Conservation (phyloP, 2,113 vertebrate species). For the Etia nguti region DNA sequence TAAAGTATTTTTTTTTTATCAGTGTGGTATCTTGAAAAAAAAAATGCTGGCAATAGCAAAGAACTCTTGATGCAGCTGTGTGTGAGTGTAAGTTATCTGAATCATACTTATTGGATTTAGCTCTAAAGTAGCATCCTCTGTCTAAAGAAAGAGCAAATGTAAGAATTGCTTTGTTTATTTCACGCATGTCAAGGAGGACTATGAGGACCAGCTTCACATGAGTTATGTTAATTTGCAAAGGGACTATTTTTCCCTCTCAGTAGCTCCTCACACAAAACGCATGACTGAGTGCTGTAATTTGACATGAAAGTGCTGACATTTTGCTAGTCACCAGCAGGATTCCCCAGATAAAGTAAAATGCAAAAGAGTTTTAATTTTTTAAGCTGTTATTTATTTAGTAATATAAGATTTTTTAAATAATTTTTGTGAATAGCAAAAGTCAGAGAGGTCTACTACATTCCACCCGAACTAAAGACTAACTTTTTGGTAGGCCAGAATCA, state of each 20-base stretch:
- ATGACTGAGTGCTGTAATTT: not conserved
- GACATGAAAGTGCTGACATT: not conserved
- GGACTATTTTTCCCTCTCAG: not conserved
- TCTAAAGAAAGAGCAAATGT: not conserved
- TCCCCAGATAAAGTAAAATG: not conserved
- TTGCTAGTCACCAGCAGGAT: not conserved
- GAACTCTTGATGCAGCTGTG: not conserved
- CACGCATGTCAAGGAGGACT: not conserved
- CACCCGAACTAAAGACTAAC: not conserved
- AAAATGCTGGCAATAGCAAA: not conserved
- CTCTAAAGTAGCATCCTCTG: not conserved
- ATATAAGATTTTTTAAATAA: not conserved
- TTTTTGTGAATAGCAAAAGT: not conserved
- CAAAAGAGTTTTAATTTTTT: not conserved
- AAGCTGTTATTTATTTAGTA: not conserved
- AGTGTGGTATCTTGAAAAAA: not conserved
- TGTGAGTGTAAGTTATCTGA: not conserved
- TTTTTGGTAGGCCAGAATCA: not conserved
- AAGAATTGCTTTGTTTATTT: not conserved
- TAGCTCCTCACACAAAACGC: not conserved
- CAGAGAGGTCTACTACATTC: not conserved
- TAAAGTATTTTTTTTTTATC: not conserved
- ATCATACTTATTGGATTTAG: not conserved
- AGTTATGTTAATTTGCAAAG: not conserved
- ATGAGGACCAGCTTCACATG: not conserved